A percentile compares a stretch with the other conserved stretches of the same genome.
phyloP scores from a whole-genome alignment of 2,797 vertebrate genomes.

The Miichthys miiuy region DNA sequence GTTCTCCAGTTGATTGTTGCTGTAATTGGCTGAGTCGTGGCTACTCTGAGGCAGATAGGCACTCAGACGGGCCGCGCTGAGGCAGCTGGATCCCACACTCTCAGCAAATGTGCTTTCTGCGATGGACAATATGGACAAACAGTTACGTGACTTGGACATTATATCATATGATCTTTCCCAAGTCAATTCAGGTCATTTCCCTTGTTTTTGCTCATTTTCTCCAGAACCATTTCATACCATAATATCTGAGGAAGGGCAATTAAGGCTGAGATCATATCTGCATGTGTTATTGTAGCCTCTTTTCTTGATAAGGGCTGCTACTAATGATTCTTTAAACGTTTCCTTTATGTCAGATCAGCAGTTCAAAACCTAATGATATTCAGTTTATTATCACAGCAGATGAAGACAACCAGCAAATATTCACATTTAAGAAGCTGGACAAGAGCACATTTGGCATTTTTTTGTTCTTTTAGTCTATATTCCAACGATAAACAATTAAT shows the following conservation, averaged over 20 bases:
- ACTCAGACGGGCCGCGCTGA: constrained; percentile 92
- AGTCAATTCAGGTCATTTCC: constrained; percentile 8
- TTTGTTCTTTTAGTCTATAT: no score
- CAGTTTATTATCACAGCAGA: neutral
- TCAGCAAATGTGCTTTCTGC: constrained; percentile 97
- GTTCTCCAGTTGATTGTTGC: constrained; percentile 98
- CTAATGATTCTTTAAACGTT: no score
- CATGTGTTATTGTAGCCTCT: neutral
- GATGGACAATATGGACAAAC: constrained; percentile 42
- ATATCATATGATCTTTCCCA: neutral
- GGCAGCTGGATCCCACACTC: constrained; percentile 92
- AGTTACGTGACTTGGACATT: constrained; percentile 34
- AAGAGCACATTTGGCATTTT: neutral
- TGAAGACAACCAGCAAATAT: neutral
- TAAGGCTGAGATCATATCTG: neutral
- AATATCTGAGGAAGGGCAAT: neutral
- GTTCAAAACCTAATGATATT: neutral
- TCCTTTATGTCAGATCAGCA: neutral
- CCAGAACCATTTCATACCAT: neutral
- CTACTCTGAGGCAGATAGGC: constrained; percentile 95
- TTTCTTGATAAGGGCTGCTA: neutral
- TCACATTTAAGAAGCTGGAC: neutral
- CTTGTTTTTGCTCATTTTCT: neutral
- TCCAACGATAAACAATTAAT: no score
- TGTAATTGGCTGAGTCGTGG: constrained; percentile 98